Percentiles rank a stretch among this genome's conserved stretches.
phyloP scores from a whole-genome alignment of 2,797 vertebrate genomes.

The Myotis daubentonii region DNA sequence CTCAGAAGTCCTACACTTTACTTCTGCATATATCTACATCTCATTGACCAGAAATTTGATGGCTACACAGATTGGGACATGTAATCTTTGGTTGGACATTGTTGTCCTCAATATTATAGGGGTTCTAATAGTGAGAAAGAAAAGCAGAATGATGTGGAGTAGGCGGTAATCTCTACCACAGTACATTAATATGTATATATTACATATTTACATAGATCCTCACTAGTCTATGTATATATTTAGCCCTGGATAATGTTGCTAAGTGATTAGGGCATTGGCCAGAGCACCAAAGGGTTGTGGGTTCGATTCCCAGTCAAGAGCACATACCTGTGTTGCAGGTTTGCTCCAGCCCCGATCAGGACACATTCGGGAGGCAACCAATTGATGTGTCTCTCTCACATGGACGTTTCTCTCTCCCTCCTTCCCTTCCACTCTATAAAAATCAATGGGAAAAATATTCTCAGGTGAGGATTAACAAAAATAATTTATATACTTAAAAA shows the following conservation, averaged over 20 bases:
- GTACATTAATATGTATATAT: not conserved
- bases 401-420: not conserved
- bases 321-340: not conserved
- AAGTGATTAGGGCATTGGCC: not conserved
- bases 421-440: not conserved
- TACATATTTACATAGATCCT: not conserved
- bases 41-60: not conserved
- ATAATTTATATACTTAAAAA: not conserved
- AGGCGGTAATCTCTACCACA: not conserved
- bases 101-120: not conserved
- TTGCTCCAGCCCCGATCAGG: too few relatives aligned
- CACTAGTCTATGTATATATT: not conserved
- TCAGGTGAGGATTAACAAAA: not conserved
- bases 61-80: not conserved
- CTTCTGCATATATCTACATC: not conserved
- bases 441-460: not conserved
- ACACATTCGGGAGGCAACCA: not conserved
- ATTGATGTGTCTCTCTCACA: not conserved
- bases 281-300: not conserved
- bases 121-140: not conserved
- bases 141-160: not conserved
- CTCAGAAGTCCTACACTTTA: not conserved
- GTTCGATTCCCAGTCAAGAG: not conserved
- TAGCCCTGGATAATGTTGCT: not conserved
- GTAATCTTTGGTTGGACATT: not conserved